Conservation (phyloP, 2,113 vertebrate species). For the Leptodactylus fuscus region DNA sequence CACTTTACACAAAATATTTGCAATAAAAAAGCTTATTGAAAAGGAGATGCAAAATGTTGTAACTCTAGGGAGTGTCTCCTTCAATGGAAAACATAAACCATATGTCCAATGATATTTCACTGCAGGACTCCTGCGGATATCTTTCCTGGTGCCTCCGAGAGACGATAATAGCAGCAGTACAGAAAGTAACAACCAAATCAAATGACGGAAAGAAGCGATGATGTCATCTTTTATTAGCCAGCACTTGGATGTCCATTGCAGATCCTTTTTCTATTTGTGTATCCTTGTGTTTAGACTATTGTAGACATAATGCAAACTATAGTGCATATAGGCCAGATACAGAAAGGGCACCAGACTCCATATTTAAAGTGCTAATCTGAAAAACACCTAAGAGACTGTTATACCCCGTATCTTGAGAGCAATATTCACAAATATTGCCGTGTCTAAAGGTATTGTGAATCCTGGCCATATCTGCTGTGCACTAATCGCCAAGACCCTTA, state of each 20-base stretch:
- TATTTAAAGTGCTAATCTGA: too few species aligned
- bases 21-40: neutral
- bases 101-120: conserved; percentile 6
- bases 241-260: neutral
- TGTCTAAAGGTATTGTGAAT: too few species aligned
- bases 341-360: too few species aligned
- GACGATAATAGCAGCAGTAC: neutral
- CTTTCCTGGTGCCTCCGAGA: neutral
- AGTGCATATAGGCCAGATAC: too few species aligned
- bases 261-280: too few species aligned
- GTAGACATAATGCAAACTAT: too few species aligned
- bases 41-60: neutral
- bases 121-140: neutral
- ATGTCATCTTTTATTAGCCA: neutral
- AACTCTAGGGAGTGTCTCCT: neutral
- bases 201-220: neutral
- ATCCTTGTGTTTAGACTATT: too few species aligned
- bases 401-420: too few species aligned
- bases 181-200: neutral
- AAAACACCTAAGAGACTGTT: too few species aligned
- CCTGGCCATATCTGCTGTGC: too few species aligned
- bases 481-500: too few species aligned
- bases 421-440: too few species aligned
- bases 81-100: conserved; percentile 6
- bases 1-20: neutral